phyloP scores from a whole-genome alignment of 2,113 vertebrate species.

The Hypocryptadius cinnamomeus region DNA sequence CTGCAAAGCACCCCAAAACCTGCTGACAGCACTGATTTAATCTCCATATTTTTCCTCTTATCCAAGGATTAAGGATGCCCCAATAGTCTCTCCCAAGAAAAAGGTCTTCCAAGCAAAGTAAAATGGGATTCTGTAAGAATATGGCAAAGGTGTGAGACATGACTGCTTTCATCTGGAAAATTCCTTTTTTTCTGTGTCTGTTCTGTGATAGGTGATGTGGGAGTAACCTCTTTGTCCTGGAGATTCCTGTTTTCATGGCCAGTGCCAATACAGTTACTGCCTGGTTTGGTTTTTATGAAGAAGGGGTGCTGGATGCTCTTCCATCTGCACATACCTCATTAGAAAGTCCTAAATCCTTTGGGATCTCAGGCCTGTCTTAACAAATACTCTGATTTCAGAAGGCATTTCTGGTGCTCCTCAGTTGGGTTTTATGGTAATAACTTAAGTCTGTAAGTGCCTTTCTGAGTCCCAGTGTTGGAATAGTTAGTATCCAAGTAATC shows the following conservation, averaged over 20 bases:
- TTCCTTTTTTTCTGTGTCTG: background rate
- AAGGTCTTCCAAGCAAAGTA: background rate
- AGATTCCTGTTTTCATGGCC: background rate
- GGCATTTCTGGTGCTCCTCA: background rate
- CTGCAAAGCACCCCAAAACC: background rate
- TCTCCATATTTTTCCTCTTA: background rate
- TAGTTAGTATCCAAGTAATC: background rate
- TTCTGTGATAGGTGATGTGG: background rate
- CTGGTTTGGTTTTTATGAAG: background rate
- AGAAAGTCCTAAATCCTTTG: background rate
- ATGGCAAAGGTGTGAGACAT: background rate
- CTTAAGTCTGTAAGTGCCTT: background rate
- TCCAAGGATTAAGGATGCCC: background rate
- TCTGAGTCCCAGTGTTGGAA: background rate
- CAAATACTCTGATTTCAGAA: background rate
- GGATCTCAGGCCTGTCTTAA: background rate
- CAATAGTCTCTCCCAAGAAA: background rate
- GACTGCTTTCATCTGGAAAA: background rate
- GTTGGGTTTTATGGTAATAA: background rate
- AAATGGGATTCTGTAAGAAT: background rate
- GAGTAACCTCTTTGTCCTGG: background rate
- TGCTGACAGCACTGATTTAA: background rate
- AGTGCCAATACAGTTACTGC: accelerated
- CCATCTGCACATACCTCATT: background rate
- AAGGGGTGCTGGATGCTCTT: background rate